Percentiles rank a stretch among this genome's conserved stretches.
Conservation (phyloP, 2,113 vertebrate species). For the Gila orcuttii region DNA sequence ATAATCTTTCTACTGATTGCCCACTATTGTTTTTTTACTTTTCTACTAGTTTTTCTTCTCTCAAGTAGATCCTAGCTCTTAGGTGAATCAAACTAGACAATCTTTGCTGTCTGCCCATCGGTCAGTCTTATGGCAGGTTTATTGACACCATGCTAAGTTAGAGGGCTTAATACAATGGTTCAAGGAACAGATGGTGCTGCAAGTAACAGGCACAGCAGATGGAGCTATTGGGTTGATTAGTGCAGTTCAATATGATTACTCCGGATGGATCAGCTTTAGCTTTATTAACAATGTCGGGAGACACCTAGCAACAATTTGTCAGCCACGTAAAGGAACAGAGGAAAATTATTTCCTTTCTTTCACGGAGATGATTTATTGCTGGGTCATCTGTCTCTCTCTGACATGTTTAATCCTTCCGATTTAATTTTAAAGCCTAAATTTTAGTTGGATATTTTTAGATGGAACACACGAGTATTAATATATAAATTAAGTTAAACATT, state of each 20-base stretch:
- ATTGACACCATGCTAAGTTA: constrained; percentile 35
- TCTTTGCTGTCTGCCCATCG: neutral
- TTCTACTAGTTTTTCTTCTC: neutral
- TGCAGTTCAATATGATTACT: constrained; percentile 49
- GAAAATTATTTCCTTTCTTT: constrained; percentile 30
- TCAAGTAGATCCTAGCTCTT: neutral
- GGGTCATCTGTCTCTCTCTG: constrained; percentile 2
- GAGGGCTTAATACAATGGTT: constrained; percentile 31
- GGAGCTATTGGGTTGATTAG: constrained; percentile 58
- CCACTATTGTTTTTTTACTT: neutral
- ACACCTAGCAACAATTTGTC: constrained; percentile 46
- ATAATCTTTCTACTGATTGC: neutral
- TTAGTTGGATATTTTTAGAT: constrained; percentile 1
- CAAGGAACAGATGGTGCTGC: constrained; percentile 54
- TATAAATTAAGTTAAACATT: neutral
- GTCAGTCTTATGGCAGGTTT: constrained; percentile 36
- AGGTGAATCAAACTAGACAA: neutral
- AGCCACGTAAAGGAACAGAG: constrained; percentile 11
- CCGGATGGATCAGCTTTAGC: constrained; percentile 41
- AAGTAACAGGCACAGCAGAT: constrained; percentile 57
- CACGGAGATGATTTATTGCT: constrained; percentile 9
- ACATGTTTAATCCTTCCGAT: neutral
- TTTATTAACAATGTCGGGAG: constrained; percentile 42
- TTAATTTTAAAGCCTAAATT: constrained; percentile 30
- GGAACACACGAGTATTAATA: neutral